Conservation (phyloP, 1,140 invertebrate species). For the Scaptomyza graminum region DNA sequence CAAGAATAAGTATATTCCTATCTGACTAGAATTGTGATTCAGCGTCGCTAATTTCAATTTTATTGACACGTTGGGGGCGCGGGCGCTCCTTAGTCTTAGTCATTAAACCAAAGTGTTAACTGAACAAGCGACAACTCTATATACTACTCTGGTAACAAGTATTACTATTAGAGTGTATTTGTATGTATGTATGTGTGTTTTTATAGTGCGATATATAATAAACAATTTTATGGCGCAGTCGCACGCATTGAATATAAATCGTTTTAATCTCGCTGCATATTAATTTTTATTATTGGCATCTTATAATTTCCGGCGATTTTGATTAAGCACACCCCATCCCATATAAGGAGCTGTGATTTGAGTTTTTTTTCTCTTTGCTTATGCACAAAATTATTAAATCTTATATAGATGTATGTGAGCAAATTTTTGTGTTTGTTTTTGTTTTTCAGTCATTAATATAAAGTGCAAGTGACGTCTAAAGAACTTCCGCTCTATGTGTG, state of each 20-base stretch:
- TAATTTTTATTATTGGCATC: conserved; percentile 80
- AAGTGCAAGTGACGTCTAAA: conserved; percentile 47
- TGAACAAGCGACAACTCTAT: conserved; percentile 35
- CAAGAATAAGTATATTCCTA: background rate
- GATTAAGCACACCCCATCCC: conserved; percentile 38
- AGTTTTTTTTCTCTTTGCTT: background rate
- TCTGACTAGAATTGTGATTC: conserved; percentile 50
- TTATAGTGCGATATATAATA: conserved; percentile 64
- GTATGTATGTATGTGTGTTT: conserved; percentile 23
- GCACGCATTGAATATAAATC: conserved; percentile 78
- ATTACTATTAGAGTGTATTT: conserved; percentile 7
- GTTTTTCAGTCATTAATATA: conserved; percentile 17
- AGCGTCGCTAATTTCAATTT: conserved; percentile 74
- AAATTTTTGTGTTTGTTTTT: background rate
- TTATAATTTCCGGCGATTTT: conserved; percentile 76
- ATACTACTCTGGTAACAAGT: background rate
- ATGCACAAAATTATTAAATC: background rate
- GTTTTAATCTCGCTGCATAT: conserved; percentile 76
- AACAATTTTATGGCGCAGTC: conserved; percentile 68
- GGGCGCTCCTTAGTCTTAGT: conserved; percentile 80
- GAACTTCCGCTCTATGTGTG: conserved; percentile 35
- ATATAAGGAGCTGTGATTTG: conserved; percentile 52
- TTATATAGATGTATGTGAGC: background rate
- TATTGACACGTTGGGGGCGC: conserved; percentile 72
- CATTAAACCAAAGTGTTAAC: conserved; percentile 66